phyloP scores from a whole-genome alignment of 2,888 invertebrate species.

The Merodon equestris region DNA sequence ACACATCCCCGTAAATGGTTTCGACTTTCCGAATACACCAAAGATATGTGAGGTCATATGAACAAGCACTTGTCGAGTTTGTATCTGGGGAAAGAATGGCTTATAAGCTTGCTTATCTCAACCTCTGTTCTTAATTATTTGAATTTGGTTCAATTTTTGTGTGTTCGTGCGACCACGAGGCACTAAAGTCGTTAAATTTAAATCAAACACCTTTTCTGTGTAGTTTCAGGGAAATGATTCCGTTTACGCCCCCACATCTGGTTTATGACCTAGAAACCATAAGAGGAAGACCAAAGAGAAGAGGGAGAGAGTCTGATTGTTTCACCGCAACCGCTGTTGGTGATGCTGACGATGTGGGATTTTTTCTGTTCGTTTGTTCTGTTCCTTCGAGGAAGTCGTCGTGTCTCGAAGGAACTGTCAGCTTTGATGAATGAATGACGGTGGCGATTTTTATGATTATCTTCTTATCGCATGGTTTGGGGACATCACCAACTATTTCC shows the following conservation, averaged over 20 bases:
- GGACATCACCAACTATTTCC: slow-evolving; percentile 4
- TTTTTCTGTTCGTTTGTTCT: no score
- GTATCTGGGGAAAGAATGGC: slow-evolving; percentile 6
- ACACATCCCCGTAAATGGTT: slow-evolving; percentile 59
- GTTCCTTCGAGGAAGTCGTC: no score
- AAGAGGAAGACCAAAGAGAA: no score
- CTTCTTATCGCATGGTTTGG: slow-evolving; percentile 10
- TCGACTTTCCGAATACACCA: slow-evolving; percentile 42
- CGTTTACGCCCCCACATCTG: slow-evolving; percentile 7
- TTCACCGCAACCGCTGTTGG: no score
- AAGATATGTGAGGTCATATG: slow-evolving; percentile 33
- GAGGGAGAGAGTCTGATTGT: no score
- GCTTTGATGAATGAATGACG: slow-evolving; percentile 39
- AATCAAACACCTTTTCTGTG: slow-evolving; percentile 38
- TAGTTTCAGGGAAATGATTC: slow-evolving; percentile 10
- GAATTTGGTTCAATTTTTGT: slow-evolving; percentile 19
- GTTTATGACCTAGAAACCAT: slow-evolving; percentile 48
- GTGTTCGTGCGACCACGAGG: slow-evolving; percentile 2
- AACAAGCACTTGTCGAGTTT: no score
- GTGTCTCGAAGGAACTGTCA: slow-evolving; percentile 43
- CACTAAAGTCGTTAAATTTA: slow-evolving; percentile 33
- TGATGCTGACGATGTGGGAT: slow-evolving; percentile 24
- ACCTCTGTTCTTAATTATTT: slow-evolving; percentile 60
- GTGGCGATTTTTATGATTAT: slow-evolving; percentile 44
- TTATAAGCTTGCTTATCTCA: slow-evolving; percentile 55